Evolutionary conservation across 1,140 invertebrate species (phyloP).

Genomic region (Eriosoma lanigerum): DNA sequence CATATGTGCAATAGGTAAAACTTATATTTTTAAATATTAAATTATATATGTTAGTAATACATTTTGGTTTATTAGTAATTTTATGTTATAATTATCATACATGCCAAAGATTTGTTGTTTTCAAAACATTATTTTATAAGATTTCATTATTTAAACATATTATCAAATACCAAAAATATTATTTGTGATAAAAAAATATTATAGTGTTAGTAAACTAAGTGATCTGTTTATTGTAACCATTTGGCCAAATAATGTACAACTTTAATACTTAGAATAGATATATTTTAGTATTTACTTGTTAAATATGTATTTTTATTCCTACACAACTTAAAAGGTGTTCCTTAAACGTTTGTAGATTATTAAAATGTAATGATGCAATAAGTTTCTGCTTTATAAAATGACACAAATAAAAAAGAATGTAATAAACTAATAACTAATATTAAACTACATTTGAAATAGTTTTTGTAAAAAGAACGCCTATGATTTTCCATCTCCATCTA

Average conservation of each 20-base stretch:
- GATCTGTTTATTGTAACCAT: background rate
- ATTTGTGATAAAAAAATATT: conserved; percentile 17
- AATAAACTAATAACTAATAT: too few species aligned
- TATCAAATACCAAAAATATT: conserved; percentile 6
- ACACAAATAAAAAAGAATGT: too few species aligned
- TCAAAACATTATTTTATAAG: background rate
- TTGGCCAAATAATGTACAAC: background rate
- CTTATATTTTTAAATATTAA: background rate
- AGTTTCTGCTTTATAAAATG: too few species aligned
- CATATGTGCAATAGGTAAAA: background rate
- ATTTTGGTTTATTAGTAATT: background rate
- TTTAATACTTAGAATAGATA: background rate
- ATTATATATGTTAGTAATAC: background rate
- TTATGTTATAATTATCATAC: background rate
- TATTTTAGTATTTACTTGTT: too few species aligned
- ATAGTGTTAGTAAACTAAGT: background rate
- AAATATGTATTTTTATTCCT: too few species aligned
- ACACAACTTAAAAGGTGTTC: too few species aligned
- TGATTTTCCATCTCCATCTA: too few species aligned
- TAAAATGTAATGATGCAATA: too few species aligned
- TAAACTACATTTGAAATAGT: too few species aligned
- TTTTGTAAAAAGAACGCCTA: too few species aligned
- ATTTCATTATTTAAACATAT: background rate
- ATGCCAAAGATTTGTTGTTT: background rate
- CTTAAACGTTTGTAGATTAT: too few species aligned